phyloP scores from a whole-genome alignment of 92 coral and sea anemone species.

The Zoanthus sociatus region DNA sequence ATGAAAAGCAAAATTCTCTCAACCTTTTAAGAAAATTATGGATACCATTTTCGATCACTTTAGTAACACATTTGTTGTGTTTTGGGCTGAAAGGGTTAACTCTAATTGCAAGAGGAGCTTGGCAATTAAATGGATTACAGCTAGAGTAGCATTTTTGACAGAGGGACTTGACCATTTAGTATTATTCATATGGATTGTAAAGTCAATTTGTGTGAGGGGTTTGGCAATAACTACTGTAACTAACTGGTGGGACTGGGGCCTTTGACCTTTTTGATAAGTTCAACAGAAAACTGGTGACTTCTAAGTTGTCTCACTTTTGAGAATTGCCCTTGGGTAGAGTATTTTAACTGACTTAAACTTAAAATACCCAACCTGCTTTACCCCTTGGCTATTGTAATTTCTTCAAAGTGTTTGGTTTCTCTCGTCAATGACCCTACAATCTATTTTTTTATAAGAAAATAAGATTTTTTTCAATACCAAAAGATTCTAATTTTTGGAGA shows the following conservation, averaged over 20 bases:
- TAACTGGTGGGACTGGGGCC: not conserved
- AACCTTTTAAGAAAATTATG: not conserved
- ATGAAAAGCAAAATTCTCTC: not conserved
- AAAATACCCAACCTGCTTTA: not conserved
- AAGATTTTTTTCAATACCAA: too few relatives aligned
- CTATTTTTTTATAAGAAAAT: too few relatives aligned
- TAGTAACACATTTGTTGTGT: not conserved
- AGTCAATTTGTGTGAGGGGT: too few relatives aligned
- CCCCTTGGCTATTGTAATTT: not conserved
- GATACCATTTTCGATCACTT: not conserved
- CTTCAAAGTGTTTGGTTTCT: slow-evolving; percentile 20
- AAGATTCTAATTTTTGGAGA: too few relatives aligned
- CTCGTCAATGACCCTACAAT: slow-evolving; percentile 26
- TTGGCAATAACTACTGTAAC: not conserved
- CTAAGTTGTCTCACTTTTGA: not conserved
- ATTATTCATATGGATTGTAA: not conserved
- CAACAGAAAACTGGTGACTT: not conserved
- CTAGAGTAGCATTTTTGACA: not conserved
- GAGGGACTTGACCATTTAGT: not conserved
- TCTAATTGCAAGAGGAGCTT: not conserved
- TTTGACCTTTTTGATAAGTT: not conserved
- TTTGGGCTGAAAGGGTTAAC: slow-evolving; percentile 20
- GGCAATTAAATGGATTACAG: not conserved
- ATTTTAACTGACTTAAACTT: not conserved
- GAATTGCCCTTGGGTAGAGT: not conserved